Conservation (phyloP, 2,888 invertebrate genomes). For the Matsumyia berberina region DNA sequence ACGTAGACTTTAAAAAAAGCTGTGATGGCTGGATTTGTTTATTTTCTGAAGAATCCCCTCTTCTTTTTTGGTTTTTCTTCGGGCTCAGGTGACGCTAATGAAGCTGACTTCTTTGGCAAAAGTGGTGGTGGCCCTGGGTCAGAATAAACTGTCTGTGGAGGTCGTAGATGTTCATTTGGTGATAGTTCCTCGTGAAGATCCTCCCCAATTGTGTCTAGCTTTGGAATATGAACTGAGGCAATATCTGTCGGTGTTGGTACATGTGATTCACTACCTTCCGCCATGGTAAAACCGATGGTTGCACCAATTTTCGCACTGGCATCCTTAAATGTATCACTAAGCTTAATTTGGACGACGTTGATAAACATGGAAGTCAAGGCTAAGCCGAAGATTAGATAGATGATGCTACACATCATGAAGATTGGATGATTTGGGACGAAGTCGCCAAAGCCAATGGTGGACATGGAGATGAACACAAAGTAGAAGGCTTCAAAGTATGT, state of each 20-base stretch:
- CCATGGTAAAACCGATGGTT: slow-evolving; percentile 91
- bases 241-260: slow-evolving; percentile 80
- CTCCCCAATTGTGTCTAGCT: slow-evolving; percentile 81
- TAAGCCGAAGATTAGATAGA: slow-evolving; percentile 96
- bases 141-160: slow-evolving; percentile 33
- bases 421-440: slow-evolving; percentile 94
- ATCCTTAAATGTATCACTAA: slow-evolving; percentile 92
- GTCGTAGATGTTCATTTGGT: slow-evolving; percentile 25
- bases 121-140: slow-evolving; percentile 79
- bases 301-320: slow-evolving; percentile 94
- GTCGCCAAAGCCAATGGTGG: slow-evolving; percentile 98
- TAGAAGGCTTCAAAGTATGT: slow-evolving; percentile 97
- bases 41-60: slow-evolving; percentile 79
- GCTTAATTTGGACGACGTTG: slow-evolving; percentile 95
- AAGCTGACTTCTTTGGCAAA: slow-evolving; percentile 77
- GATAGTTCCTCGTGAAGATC: slow-evolving; percentile 74
- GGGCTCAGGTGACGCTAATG: slow-evolving; percentile 50
- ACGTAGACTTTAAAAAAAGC: slow-evolving; percentile 2
- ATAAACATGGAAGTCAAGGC: slow-evolving; percentile 98
- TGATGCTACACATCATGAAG: slow-evolving; percentile 95
- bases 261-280: slow-evolving; percentile 85
- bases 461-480: slow-evolving; percentile 98
- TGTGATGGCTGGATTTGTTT: no score
- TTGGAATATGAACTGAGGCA: slow-evolving; percentile 81
- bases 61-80: slow-evolving; percentile 80